A percentile compares a stretch with the other conserved stretches of the same genome.
Evolutionary conservation across 2,113 vertebrate genomes (phyloP).

Genomic region (Eublepharis macularius): DNA sequence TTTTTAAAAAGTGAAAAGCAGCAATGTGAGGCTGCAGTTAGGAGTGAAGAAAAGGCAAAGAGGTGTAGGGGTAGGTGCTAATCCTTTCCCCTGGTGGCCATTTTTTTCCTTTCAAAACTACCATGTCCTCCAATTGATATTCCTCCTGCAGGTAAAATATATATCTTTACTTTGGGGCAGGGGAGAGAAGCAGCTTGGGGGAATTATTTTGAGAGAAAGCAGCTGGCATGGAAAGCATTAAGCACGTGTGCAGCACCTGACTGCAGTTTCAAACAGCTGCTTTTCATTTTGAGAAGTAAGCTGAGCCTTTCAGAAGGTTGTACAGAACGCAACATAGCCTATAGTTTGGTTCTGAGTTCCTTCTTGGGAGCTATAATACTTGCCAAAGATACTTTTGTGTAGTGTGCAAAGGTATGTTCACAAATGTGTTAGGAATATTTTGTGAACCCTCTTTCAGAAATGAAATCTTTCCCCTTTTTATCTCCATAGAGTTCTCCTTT

Average conservation of each 20-base stretch:
- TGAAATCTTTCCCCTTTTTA: background rate
- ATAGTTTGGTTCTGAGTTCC: background rate
- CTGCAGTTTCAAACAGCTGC: background rate
- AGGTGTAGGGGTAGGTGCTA: background rate
- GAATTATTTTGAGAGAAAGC: too few species aligned
- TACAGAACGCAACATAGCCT: background rate
- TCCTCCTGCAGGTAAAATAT: background rate
- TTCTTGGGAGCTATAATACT: background rate
- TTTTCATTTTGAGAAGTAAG: background rate
- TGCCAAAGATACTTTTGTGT: too few species aligned
- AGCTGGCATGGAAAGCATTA: too few species aligned
- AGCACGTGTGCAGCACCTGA: too few species aligned
- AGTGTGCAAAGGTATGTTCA: background rate
- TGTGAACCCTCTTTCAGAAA: background rate
- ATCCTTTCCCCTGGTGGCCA: background rate
- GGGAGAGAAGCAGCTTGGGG: background rate
- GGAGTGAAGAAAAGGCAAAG: background rate
- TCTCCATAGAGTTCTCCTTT: conserved; percentile 91
- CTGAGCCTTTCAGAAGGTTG: background rate
- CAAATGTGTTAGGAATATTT: background rate
- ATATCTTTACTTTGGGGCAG: too few species aligned
- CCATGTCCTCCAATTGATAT: background rate
- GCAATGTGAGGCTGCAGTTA: background rate
- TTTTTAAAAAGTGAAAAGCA: background rate
- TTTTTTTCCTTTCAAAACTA: background rate